Conservation (phyloP, 2,797 vertebrate species). For the Notoglanidium macrostoma region DNA sequence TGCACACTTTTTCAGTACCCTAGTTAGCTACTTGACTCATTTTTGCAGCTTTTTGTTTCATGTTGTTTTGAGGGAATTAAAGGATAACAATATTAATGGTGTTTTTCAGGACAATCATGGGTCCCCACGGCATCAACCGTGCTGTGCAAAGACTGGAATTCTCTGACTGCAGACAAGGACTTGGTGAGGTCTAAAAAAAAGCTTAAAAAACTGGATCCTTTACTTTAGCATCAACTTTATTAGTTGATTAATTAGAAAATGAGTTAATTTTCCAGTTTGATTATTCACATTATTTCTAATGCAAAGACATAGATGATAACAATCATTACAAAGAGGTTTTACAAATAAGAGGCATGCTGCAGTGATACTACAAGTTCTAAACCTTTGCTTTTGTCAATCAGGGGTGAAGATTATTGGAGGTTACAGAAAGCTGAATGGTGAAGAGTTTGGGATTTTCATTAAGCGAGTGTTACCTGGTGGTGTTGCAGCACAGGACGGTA, state of each 20-base stretch:
- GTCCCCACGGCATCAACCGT: constrained; percentile 83
- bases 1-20: constrained; percentile 14
- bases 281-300: neutral
- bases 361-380: neutral
- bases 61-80: neutral
- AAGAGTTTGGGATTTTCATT: constrained; percentile 86
- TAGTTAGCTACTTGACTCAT: neutral
- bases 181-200: constrained; percentile 72
- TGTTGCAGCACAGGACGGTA: constrained; percentile 80
- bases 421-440: constrained; percentile 77
- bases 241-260: neutral
- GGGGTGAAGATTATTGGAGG: constrained; percentile 88
- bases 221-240: neutral
- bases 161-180: constrained; percentile 81
- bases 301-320: neutral
- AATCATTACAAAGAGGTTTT: neutral
- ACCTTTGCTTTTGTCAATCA: constrained; percentile 53
- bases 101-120: constrained; percentile 83
- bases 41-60: constrained; percentile 1
- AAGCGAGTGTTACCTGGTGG: constrained; percentile 82
- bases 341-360: neutral
- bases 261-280: too few relatives aligned
- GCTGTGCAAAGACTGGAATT: constrained; percentile 81
- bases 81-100: constrained; percentile 4
- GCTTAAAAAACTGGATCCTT: neutral